Base-by-base conservation (phyloP, 2,113 vertebrate species). In the Seriola dumerili region DNA sequence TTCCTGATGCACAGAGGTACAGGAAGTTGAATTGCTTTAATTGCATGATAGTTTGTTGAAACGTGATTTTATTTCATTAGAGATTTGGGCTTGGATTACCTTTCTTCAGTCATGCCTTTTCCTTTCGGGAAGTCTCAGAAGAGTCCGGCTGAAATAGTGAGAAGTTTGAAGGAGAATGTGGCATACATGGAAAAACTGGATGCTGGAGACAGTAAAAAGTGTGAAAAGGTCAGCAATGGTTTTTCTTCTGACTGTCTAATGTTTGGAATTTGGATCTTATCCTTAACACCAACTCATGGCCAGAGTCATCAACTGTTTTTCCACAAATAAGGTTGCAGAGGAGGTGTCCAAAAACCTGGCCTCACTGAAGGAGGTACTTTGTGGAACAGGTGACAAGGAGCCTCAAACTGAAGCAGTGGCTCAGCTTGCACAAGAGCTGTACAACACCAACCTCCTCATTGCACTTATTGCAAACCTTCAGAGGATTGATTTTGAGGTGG, bases 41-140 rank as follows among this genome's bases (percentile, higher is more conserved):
- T 61, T 42, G 25, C 23, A 42, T 58, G 11, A 36, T 19, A 29
- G 10, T 25, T 11, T 25, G 29, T 25, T 72, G 19, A 80, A 74
- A 8, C 46, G 0, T 17, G 70, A 46, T 77, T 61, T 72, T 75
- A 32, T 76, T 83, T 72, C 48, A 61, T 38, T 72, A 90, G 44
- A 67, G 63, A 57, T 62, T 62, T 58, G 50, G 62, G 17, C n/a
- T 86, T 46, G 40, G 71, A 66, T 66, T 9, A 42, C 55, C 66
- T 32, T 40, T 65, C 85, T 65, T 38, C 81, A 93, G 93, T 52
- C 93, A 96, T 96, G 95, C 96, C 95, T 61, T 96, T 96, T 89
- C 95, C 95, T 50, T 96, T 96, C 59, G 95, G 95, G 66, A 96
- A 96, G 82, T 94, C 96, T 78, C 95, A 95, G 93, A 96, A 96